These are phyloP conservation scores for Periphyllus acericola DNA, from an alignment of 2,888 invertebrate genomes.

Conservation along the genomic window DNA sequence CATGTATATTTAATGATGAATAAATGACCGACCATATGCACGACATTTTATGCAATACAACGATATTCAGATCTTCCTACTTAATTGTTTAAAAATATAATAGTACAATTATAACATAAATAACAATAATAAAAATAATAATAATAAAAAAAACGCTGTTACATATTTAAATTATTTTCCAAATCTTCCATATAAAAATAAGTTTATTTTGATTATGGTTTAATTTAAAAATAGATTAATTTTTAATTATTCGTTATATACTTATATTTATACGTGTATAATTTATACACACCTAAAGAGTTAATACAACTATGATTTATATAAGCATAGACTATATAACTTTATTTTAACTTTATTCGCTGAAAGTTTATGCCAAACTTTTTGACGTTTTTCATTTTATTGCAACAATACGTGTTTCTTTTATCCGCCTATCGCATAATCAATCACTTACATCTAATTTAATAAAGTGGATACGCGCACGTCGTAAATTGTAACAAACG, in stretches of 20 bases:
- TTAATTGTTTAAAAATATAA: too few relatives aligned
- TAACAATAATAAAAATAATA: too few relatives aligned
- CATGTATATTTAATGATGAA: background rate
- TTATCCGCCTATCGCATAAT: background rate
- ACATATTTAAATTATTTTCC: background rate
- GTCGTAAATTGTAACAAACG: background rate
- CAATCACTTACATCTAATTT: background rate
- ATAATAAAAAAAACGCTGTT: background rate
- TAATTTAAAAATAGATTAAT: slow-evolving; percentile 33
- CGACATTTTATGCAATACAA: background rate
- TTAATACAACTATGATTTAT: background rate
- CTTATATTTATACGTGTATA: background rate
- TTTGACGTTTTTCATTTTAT: background rate
- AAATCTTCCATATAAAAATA: background rate
- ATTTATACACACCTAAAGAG: background rate
- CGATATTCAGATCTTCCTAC: too few relatives aligned
- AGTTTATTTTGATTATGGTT: background rate
- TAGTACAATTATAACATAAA: too few relatives aligned
- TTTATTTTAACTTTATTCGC: background rate
- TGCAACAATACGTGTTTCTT: slow-evolving; percentile 2
- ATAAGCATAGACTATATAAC: background rate
- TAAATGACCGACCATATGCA: background rate
- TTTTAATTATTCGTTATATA: slow-evolving; percentile 1
- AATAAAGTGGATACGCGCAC: too few relatives aligned
- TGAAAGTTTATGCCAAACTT: slow-evolving; percentile 8